phyloP scores from a whole-genome alignment of 2,888 invertebrate species.

The Criorhina ranunculi region DNA sequence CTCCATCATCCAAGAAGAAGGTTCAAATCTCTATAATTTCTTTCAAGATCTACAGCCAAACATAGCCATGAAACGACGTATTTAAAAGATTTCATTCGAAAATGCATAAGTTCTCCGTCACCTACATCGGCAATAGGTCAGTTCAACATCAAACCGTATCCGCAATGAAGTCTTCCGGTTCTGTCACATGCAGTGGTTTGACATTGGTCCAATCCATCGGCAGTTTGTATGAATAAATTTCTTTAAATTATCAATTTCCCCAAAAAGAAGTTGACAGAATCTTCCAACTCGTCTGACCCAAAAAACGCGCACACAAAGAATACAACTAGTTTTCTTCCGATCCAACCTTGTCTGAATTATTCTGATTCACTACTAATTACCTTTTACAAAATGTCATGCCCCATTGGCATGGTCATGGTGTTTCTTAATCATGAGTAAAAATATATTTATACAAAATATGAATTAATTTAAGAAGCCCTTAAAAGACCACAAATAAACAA shows the following conservation, averaged over 20 bases:
- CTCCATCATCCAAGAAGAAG: too few relatives aligned
- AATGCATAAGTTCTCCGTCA: too few relatives aligned
- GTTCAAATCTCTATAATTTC: too few relatives aligned
- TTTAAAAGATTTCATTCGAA: too few relatives aligned
- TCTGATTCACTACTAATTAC: slow-evolving; percentile 15
- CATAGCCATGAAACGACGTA: too few relatives aligned
- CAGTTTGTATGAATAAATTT: neutral
- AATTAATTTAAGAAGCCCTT: slow-evolving; percentile 18
- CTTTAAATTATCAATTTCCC: neutral
- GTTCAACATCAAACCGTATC: too few relatives aligned
- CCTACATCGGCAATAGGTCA: too few relatives aligned
- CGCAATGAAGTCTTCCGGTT: neutral
- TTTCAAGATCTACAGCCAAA: too few relatives aligned
- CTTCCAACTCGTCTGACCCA: neutral
- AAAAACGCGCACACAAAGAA: neutral
- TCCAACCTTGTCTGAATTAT: slow-evolving; percentile 5
- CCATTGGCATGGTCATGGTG: slow-evolving; percentile 6
- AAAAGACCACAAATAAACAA: neutral
- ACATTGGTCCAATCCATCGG: neutral
- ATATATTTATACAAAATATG: slow-evolving; percentile 14
- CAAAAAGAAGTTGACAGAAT: slow-evolving; percentile 2
- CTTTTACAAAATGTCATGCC: slow-evolving; percentile 7
- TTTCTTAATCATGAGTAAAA: neutral
- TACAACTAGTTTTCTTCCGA: slow-evolving; percentile 10
- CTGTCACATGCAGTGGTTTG: neutral